A percentile compares a stretch with the other conserved stretches of the same genome.
These are phyloP conservation scores for Menura novaehollandiae DNA, from an alignment of 2,113 vertebrate species.

Conservation along the genomic window DNA sequence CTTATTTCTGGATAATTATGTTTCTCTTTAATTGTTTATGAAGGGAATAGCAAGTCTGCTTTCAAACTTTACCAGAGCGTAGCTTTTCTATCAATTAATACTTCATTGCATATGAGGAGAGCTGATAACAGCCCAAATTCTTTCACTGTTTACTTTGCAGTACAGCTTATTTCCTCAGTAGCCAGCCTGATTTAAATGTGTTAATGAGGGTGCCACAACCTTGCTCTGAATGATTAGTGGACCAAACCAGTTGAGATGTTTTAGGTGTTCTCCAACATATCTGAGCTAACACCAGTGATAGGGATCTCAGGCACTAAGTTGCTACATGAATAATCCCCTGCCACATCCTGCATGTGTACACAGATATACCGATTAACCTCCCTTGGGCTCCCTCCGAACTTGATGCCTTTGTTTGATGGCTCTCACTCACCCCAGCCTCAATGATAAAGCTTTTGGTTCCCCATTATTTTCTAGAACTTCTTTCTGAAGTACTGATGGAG, in stretches of 20 bases:
- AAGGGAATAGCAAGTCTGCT: background rate
- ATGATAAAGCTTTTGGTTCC: background rate
- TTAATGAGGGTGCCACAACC: background rate
- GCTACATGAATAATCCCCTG: background rate
- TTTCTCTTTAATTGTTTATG: background rate
- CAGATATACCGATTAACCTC: background rate
- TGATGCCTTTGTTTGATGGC: rapidly evolving
- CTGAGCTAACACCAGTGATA: background rate
- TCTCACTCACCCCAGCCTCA: background rate
- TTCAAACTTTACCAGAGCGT: background rate
- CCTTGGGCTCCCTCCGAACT: background rate
- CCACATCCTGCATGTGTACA: background rate
- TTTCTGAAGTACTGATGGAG: background rate
- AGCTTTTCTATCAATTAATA: background rate
- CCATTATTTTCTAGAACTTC: background rate
- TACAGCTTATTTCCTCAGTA: background rate
- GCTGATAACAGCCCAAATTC: background rate
- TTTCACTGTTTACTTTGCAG: background rate
- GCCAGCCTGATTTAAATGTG: background rate
- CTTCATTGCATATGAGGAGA: background rate
- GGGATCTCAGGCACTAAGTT: background rate
- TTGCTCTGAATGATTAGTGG: background rate
- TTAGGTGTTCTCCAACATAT: background rate
- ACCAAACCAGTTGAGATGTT: background rate
- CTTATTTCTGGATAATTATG: background rate